Base-by-base conservation (phyloP, 2,113 vertebrate species). In the Taxidea taxus region DNA sequence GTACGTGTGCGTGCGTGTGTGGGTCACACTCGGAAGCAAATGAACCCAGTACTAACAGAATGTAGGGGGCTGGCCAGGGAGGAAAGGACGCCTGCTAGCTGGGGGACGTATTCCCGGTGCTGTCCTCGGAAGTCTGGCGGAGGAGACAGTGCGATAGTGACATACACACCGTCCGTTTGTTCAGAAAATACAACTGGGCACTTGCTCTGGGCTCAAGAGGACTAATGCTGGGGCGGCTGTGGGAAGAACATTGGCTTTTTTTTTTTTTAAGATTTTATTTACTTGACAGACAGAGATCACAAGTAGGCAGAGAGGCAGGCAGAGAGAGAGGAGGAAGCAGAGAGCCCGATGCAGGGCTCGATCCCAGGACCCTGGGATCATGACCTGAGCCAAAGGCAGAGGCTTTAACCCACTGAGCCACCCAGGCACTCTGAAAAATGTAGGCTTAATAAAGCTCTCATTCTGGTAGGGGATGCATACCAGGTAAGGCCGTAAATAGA, bases 171-270 rank as follows among this genome's bases (percentile, higher is more conserved):
- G 21, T 47, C 54, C 47, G 0, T 64, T 66, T 54, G 15, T 91
- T 44, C 74, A 29, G 13, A 78, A 88, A 37, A 16, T 9, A 18
- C 37, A 87, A 1, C 21, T 6, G 8, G 23, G 21, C 34, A 4
- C 20, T 49, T 3, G 37, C 44, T 39, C 9, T 21, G 47, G 20
- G 34, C 27, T 10, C 2, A 0, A 7, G 0, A 34, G 5, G 6
- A 1, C 54, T 25, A 3, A 13, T 13, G 21, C 20, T 20, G n/a
- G 44, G 37, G 39, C 78, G 9, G 10, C 10, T 0, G n/a, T 7
- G 7, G 25, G 16, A 10, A n/a, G n/a, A n/a, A n/a, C n/a, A n/a
- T n/a, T n/a, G n/a, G n/a, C n/a, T n/a, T n/a, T n/a, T n/a, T n/a
- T n/a, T n/a, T n/a, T n/a, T n/a, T n/a, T n/a, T n/a, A n/a, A n/a